These are phyloP conservation scores for Aphelenchoides bicaudatus DNA, from an alignment of 2,888 invertebrate genomes.

Conservation along the genomic window DNA sequence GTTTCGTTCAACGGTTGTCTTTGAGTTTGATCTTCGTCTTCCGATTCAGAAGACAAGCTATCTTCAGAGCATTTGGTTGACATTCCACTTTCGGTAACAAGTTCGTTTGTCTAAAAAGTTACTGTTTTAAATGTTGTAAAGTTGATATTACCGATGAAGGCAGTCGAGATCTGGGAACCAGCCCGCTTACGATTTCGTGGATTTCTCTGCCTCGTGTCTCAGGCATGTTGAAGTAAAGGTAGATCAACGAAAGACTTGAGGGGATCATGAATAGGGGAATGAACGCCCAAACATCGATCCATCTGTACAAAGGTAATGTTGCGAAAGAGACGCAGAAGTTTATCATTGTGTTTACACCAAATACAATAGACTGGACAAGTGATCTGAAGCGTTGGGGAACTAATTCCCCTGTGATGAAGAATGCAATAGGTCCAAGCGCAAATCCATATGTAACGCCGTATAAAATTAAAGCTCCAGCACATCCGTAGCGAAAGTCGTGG, in stretches of 20 bases:
- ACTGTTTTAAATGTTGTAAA: too few relatives aligned
- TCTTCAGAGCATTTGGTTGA: too few relatives aligned
- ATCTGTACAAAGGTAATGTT: slow-evolving; percentile 38
- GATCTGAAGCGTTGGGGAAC: slow-evolving; percentile 44
- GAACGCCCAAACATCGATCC: slow-evolving; percentile 39
- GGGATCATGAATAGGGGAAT: slow-evolving; percentile 42
- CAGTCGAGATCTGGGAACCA: not conserved
- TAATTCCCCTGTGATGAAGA: slow-evolving; percentile 44
- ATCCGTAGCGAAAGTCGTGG: slow-evolving; percentile 38
- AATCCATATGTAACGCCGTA: slow-evolving; percentile 46
- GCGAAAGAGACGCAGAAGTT: slow-evolving; percentile 40
- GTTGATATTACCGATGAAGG: too few relatives aligned
- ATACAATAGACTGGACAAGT: slow-evolving; percentile 47
- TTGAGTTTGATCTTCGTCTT: too few relatives aligned
- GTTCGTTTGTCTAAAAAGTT: too few relatives aligned
- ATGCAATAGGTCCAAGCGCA: slow-evolving; percentile 45
- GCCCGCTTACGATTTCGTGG: slow-evolving; percentile 36
- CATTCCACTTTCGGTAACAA: too few relatives aligned
- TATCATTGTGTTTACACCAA: slow-evolving; percentile 38
- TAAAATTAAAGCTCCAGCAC: slow-evolving; percentile 37
- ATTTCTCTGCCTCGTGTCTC: slow-evolving; percentile 44
- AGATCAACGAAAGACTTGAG: slow-evolving; percentile 33
- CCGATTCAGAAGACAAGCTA: too few relatives aligned
- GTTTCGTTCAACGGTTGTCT: too few relatives aligned
- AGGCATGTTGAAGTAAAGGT: slow-evolving; percentile 35